A percentile compares a stretch with the other conserved stretches of the same genome.
Evolutionary conservation across 2,797 vertebrate species (phyloP).

Genomic region (Otolemur crassicaudatus): DNA sequence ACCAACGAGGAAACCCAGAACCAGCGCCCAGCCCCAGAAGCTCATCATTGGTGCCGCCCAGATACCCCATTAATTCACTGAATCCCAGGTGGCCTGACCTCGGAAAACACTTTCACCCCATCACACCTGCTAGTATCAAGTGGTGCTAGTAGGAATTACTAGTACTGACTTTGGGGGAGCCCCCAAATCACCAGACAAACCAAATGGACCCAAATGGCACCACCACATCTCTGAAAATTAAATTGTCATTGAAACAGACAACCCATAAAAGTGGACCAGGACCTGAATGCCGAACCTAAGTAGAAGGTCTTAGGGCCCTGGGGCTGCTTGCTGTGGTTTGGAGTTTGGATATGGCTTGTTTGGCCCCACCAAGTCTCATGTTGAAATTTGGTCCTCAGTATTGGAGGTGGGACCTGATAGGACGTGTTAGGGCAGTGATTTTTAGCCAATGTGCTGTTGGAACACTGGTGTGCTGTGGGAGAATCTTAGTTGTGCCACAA

Average conservation of each 20-base stretch:
- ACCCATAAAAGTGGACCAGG: not conserved
- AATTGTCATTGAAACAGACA: not conserved
- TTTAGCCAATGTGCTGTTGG: too few relatives aligned
- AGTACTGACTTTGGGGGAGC: not conserved
- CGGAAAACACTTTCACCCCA: not conserved
- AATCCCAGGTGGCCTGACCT: too few relatives aligned
- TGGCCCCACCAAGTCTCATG: not conserved
- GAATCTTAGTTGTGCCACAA: too few relatives aligned
- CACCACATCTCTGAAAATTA: not conserved
- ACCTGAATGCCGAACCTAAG: not conserved
- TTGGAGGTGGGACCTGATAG: not conserved
- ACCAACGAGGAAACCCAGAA: not conserved
- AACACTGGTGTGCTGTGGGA: too few relatives aligned
- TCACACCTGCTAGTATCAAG: not conserved
- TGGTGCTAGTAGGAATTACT: not conserved
- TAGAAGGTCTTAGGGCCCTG: not conserved
- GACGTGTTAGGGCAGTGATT: not conserved
- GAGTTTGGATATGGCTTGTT: not conserved
- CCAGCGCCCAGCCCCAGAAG: not conserved
- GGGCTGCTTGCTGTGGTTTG: not conserved
- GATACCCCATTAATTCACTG: too few relatives aligned
- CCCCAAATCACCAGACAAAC: not conserved
- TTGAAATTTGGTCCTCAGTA: not conserved
- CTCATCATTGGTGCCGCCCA: not conserved
- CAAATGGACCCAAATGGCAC: not conserved